phyloP scores from a whole-genome alignment of 2,888 invertebrate species.

The Hirtodrosophila histrioides region DNA sequence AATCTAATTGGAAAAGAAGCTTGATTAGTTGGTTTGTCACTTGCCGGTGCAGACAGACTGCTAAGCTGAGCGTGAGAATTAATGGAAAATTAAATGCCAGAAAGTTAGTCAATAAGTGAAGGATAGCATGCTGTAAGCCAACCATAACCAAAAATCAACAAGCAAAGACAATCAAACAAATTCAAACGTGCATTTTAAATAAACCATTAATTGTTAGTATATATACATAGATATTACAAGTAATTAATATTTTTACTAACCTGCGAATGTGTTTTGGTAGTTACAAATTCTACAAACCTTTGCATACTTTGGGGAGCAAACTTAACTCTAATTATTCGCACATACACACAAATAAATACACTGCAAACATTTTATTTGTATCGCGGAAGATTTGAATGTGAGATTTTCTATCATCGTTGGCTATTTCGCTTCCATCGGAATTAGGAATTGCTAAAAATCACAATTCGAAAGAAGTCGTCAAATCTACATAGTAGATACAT shows the following conservation, averaged over 20 bases:
- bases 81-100: slow-evolving; percentile 78
- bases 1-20: slow-evolving; percentile 64
- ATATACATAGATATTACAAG: slow-evolving; percentile 33
- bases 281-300: slow-evolving; percentile 71
- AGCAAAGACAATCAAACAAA: slow-evolving; percentile 11
- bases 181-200: slow-evolving; percentile 29
- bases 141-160: slow-evolving; percentile 9
- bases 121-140: slow-evolving; percentile 41
- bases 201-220: slow-evolving; percentile 27
- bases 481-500: no score
- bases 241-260: slow-evolving; percentile 26
- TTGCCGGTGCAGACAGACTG: background rate
- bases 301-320: slow-evolving; percentile 50
- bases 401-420: no score
- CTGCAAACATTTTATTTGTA: background rate
- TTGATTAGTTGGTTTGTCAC: slow-evolving; percentile 18
- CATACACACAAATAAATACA: slow-evolving; percentile 23
- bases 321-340: slow-evolving; percentile 45
- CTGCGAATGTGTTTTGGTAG: slow-evolving; percentile 34
- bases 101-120: slow-evolving; percentile 48
- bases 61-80: slow-evolving; percentile 60
- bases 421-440: no score
- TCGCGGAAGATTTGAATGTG: no score
- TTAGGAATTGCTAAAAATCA: no score
- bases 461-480: no score